Base-by-base conservation (phyloP, 2,113 vertebrate genomes). In the Oreochromis tanganicae region DNA sequence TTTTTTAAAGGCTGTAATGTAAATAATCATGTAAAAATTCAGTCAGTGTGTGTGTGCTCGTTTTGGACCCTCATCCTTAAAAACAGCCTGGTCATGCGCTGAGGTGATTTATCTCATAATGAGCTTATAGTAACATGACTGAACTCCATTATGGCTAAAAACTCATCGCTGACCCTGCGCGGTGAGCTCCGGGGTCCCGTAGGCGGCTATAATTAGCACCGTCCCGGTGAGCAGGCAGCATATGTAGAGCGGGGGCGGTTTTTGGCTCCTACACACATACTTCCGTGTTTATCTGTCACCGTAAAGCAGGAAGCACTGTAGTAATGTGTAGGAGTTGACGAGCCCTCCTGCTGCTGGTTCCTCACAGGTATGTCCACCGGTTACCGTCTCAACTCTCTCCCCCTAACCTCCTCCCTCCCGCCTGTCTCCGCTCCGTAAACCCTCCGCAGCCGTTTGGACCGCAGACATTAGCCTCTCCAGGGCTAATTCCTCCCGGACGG, bases 271-370 rank as follows among this genome's bases (percentile, higher is more conserved):
- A 75, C 71, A 78, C 71, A n/a, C 46, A 57, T 86, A 94, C 93
- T 94, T 95, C 94, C 95, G 94, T 34, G 91, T 95, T 80, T 90
- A 78, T 54, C 4, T 87, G 89, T 71, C 85, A 87, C 86, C 91
- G 94, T 91, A 92, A 92, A 94, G 85, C 92, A 94, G 95, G 92
- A 91, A 91, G 92, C 87, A 8, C 7, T 85, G 91, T 48, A 29
- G 90, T 92, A 71, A 90, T 12, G 91, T 82, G 88, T 5, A 27
- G 79, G 81, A 89, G 84, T 27, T 81, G 29, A 83, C 55, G 59
- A 43, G 50, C 12, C 57, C 75, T 24, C 82, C 80, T 19, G 83
- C 85, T 57, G 82, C 80, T 68, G 91, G 87, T 80, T 80, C 57
- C 78, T 83, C 50, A 9, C 93, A 95, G 95, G 94, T 95, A 93